Base-by-base conservation (phyloP, 2,888 invertebrate genomes). In the Phrixothrix hirtus region DNA sequence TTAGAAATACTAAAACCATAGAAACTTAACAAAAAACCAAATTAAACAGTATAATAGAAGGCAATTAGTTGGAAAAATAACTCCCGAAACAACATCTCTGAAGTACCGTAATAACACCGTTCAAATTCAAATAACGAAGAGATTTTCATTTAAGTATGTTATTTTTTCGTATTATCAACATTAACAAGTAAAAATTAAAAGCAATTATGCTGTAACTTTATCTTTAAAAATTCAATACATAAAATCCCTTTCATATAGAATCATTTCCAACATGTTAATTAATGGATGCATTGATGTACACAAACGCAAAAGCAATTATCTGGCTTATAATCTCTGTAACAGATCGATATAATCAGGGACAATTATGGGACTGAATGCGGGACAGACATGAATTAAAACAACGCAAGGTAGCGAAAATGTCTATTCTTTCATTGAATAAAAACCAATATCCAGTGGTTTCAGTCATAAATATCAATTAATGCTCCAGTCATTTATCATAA, bases 401-500 rank as follows among this genome's bases (percentile, higher is more conserved):
- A 21, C 21, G 27, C 38, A 38, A 41, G 41, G 29, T 41, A 30
- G 15, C 17, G 17, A 29, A 29, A 12, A 30, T 26, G 29, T 12
- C 27, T 21, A 30, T 37, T 37, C 37, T 45, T 39, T 44, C 34
- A 10, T 34, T 41, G 21, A 42, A 32, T 37, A 47, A 48, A 54
- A 54, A 44, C 39, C 53, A 54, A 54, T 38, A 42, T 31, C 43
- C 54, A 49, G 25, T 55, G 51, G 47, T 56, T 56, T 49, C 45
- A 42, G 39, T 46, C 49, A 50, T 57, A 55, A 60, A 58, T 60
- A 58, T 56, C 58, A 60, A 58, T 60, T 60, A 60, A 57, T 52
- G 37, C 37, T 46, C 52, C 50, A 48, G 58, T 55, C 57, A 55
- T 60, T 58, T 58, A 60, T 60, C 58, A 60, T 55, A 49, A 45